Evolutionary conservation across 2,888 invertebrate genomes (phyloP), one percentile per base, ranked within the genome.

Genomic region (Augiades crinisus): DNA sequence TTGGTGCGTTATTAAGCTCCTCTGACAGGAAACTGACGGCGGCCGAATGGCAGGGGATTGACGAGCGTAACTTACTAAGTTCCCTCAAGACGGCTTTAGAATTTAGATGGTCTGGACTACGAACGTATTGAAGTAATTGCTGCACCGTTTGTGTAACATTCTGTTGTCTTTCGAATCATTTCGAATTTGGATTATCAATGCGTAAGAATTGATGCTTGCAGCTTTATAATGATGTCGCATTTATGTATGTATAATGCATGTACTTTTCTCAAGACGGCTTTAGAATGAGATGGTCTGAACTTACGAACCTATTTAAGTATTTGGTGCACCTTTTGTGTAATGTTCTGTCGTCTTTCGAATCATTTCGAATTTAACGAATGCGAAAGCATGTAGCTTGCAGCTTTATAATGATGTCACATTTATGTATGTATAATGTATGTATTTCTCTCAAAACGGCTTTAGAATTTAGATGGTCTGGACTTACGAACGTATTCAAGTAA

Each of bases 1-100:
- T 45, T 43, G 43, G 43, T 24, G 34, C 45, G 45, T 45, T 45
- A 45, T 36, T 45, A 45, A 14, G 34, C 10, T 10, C 40, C 14
- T 8, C 19, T 45, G 45, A 34, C 45, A 34, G 22, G 22, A 7
- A 22, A 38, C 33, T 40, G 47, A 47, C 30, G 47, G 7, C 14
- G 13, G 19, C n/a, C n/a, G 10, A n/a, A 12, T 6, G 33, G 16
- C 40, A 33, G 13, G 31, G 31, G 31, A 19, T 13, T 21, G 30
- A 30, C 30, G 27, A 40, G 40, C 40, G 38, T 38, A 5, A 19
- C 36, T 19, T 36, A 38, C 22, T 13, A 37, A 37, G 21, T 37
- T 19, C 19, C 21, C 13, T 12, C 10, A 8, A 12, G 14, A 36
- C 17, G 4, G n/a, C 17, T 13, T 17, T 34, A n/a, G 34, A 34